A percentile compares a stretch with the other conserved stretches of the same genome.
These are phyloP conservation scores for Trachops cirrhosus DNA, from an alignment of 2,797 vertebrate genomes.

Conservation along the genomic window DNA sequence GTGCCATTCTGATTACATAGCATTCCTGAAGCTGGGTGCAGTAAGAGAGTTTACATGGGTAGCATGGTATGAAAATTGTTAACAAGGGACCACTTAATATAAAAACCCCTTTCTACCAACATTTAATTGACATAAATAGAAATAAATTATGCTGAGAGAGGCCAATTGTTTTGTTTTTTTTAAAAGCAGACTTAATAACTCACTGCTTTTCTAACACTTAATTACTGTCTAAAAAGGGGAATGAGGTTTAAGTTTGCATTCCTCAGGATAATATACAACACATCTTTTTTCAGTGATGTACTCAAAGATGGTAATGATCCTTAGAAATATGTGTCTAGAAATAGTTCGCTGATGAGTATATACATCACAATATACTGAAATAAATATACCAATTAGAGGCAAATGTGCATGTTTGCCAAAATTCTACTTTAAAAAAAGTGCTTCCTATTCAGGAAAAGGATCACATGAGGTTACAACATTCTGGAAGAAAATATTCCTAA, in stretches of 20 bases:
- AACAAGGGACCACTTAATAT: background rate
- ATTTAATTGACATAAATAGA: slow-evolving; percentile 16
- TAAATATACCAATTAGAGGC: background rate
- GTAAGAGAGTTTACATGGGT: background rate
- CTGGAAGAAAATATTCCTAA: background rate
- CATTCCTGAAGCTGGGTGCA: background rate
- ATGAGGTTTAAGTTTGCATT: slow-evolving; percentile 17
- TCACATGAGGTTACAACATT: background rate
- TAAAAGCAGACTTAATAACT: slow-evolving; percentile 43
- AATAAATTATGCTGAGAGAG: background rate
- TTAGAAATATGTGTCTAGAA: slow-evolving; percentile 1
- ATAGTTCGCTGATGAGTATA: background rate
- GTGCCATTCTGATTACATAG: background rate
- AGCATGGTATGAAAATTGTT: background rate
- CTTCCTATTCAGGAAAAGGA: slow-evolving; percentile 8
- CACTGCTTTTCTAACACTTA: slow-evolving; percentile 44
- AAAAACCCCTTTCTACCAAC: background rate
- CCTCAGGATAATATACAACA: slow-evolving; percentile 14
- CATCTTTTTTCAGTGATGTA: background rate
- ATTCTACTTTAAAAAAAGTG: background rate
- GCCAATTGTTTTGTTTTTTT: background rate
- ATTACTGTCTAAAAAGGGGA: slow-evolving; percentile 29
- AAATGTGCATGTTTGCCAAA: background rate
- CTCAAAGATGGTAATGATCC: background rate
- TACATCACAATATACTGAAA: background rate